These are phyloP conservation scores for Diploscapter pachys DNA, from an alignment of 1,140 invertebrate species.

Conservation along the genomic window DNA sequence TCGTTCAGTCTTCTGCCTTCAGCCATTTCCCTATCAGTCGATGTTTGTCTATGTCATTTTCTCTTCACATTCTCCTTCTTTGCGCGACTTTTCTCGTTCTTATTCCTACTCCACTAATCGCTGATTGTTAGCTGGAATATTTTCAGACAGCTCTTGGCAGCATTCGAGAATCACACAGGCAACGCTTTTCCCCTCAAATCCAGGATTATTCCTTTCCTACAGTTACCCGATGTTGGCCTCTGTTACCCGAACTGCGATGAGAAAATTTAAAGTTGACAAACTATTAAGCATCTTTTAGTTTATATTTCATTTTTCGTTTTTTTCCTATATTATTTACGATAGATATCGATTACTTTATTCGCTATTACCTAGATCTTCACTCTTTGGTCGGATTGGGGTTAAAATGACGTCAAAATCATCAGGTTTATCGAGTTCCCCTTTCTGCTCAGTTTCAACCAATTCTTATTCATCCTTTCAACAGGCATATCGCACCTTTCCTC, in stretches of 20 bases:
- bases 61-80: no score
- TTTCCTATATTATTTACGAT: neutral
- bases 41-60: no score
- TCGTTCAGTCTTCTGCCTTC: no score
- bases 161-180: conserved; percentile 37
- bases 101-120: no score
- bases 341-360: neutral
- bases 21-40: no score
- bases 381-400: neutral
- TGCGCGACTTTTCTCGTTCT: no score
- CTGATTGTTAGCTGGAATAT: no score
- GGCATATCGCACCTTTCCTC: no score
- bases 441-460: neutral
- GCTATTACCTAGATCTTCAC: neutral
- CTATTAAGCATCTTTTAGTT: conserved; percentile 6
- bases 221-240: conserved; percentile 34
- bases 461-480: no score
- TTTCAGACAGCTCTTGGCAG: conserved; percentile 6
- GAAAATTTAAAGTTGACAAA: conserved; percentile 3
- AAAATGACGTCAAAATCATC: no score
- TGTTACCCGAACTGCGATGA: conserved; percentile 46
- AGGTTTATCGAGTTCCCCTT: neutral
- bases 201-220: conserved; percentile 36
- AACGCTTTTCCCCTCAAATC: conserved; percentile 41
- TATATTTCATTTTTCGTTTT: conserved; percentile 6